Conservation (phyloP, 2,888 invertebrate species). For the Cantharis rufa region DNA sequence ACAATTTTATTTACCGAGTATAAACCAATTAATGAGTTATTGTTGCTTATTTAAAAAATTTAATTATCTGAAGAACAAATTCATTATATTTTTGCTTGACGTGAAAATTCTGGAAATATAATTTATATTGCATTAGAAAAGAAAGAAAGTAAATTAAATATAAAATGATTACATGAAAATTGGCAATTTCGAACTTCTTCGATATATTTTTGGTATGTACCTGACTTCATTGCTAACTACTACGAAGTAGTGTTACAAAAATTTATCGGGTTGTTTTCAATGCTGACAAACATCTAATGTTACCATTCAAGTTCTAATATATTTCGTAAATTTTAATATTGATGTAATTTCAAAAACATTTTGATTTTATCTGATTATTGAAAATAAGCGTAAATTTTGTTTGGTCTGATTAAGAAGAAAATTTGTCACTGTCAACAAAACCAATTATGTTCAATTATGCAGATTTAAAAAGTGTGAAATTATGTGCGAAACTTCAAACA, state of each 20-base stretch:
- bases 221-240: slow-evolving; percentile 31
- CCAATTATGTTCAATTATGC: not conserved
- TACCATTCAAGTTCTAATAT: not conserved
- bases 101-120: slow-evolving; percentile 6
- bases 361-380: not conserved
- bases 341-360: not conserved
- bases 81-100: slow-evolving; percentile 1
- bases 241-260: slow-evolving; percentile 37
- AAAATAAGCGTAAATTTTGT: not conserved
- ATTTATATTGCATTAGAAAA: slow-evolving; percentile 6
- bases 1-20: not conserved
- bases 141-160: slow-evolving; percentile 20
- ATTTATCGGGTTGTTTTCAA: slow-evolving; percentile 40
- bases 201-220: slow-evolving; percentile 19
- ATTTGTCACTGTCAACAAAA: not conserved
- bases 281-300: slow-evolving; percentile 29
- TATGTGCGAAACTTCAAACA: not conserved
- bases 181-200: slow-evolving; percentile 23
- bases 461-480: not conserved
- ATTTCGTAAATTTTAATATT: not conserved
- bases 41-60: not conserved
- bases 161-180: slow-evolving; percentile 24
- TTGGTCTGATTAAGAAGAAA: not conserved
- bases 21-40: not conserved
- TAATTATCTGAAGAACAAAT: not conserved